These are phyloP conservation scores for Lordiphosa clarofinis DNA, from an alignment of 1,140 invertebrate genomes.

Conservation along the genomic window DNA sequence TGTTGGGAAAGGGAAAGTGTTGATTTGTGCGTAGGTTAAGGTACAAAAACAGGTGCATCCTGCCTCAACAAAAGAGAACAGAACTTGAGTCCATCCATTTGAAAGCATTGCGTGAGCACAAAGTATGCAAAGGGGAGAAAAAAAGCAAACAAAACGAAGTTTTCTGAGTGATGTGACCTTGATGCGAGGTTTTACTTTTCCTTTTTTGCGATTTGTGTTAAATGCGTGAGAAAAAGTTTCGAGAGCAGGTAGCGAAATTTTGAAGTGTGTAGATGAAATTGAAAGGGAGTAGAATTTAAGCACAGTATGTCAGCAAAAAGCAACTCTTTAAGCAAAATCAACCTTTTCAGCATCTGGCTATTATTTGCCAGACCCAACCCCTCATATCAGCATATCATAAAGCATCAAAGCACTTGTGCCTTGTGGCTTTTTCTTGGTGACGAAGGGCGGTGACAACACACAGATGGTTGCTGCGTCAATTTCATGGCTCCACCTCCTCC, in stretches of 20 bases:
- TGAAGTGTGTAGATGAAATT: neutral
- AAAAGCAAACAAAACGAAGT: constrained; percentile 2
- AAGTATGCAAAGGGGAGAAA: constrained; percentile 7
- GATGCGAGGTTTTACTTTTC: constrained; percentile 6
- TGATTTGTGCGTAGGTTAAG: constrained; percentile 60
- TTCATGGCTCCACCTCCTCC: constrained; percentile 27
- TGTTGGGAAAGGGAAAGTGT: constrained; percentile 58
- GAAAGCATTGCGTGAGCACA: constrained; percentile 16
- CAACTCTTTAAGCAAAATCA: no score
- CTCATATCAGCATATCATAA: constrained; percentile 30
- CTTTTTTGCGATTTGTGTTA: neutral
- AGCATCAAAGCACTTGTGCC: constrained; percentile 11
- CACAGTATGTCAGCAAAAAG: constrained; percentile 1
- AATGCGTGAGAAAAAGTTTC: constrained; percentile 36
- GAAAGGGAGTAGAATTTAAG: neutral
- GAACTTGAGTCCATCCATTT: constrained; percentile 6
- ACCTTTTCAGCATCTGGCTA: neutral
- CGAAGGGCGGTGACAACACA: constrained; percentile 15
- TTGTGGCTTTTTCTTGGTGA: constrained; percentile 15
- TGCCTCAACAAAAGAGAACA: constrained; percentile 13
- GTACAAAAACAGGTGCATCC: constrained; percentile 59
- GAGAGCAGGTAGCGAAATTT: neutral
- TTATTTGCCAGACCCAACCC: no score
- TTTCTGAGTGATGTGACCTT: constrained; percentile 17
- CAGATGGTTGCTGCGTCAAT: constrained; percentile 52